Evolutionary conservation across 2,888 invertebrate genomes (phyloP), one percentile per base, ranked within the genome.

Genomic region (Melangyna quadrimaculata): DNA sequence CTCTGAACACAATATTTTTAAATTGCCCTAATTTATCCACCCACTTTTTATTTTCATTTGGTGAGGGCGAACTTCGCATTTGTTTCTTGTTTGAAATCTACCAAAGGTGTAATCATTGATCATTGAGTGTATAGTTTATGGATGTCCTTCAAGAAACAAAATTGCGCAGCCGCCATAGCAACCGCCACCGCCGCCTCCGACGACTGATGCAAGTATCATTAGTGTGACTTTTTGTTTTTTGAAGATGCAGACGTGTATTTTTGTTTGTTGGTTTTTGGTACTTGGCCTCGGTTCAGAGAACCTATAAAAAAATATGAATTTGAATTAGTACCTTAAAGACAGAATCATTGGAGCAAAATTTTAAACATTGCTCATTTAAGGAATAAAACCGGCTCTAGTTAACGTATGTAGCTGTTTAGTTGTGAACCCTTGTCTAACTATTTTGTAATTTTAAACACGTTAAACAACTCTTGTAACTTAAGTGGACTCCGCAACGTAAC

Each of bases 1-100:
- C 17, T n/a, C n/a, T 1, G 59, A 67, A 57, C 37, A 80, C 48
- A 86, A 69, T 57, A 75, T 72, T 72, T 73, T 72, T 55, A 81
- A 86, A 86, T 86, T 86, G 81, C 73, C 57, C 86, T 81, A 80
- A 86, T 86, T 86, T 81, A 77, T 78, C 81, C 86, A 77, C 86
- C 86, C 77, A 57, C 81, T 81, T 86, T 84, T 86, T 72, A 53
- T 72, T 69, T 59, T 59, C 12, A 3, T 4, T n/a, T n/a, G 5
- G 24, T 35, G 10, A 19, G 22, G 69, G 48, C 17, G 53, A 65
- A 79, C 43, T 83, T 84, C 53, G 83, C 78, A 78, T 70, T 53
- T 29, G 29, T 45, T 57, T 79, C 75, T 9, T 22, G 59, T 37
- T 63, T 74, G 65, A 70, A 51, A 27, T 57, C 73, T 63, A 19